Percentiles rank a stretch among this genome's conserved stretches.
Conservation (phyloP, 2,888 invertebrate genomes). For the Cosmopolites sordidus region DNA sequence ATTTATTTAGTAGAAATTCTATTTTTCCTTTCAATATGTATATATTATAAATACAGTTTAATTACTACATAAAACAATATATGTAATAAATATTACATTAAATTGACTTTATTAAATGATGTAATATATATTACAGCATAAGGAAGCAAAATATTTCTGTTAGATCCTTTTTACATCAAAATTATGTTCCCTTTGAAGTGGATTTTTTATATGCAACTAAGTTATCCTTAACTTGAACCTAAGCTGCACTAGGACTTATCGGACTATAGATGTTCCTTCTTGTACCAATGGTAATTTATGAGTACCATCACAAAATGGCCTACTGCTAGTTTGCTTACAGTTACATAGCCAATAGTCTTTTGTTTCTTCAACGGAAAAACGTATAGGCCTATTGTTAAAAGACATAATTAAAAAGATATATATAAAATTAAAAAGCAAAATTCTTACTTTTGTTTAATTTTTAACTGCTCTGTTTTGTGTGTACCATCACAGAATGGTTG, state of each 20-base stretch:
- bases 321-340: conserved; percentile 90
- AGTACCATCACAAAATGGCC: conserved; percentile 96
- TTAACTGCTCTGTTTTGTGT: conserved; percentile 72
- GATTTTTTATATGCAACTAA: too few relatives aligned
- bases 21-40: neutral
- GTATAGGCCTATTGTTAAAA: conserved; percentile 61
- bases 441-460: conserved; percentile 64
- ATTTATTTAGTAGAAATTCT: conserved; percentile 10
- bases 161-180: too few relatives aligned
- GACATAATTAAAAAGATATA: neutral
- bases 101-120: too few relatives aligned
- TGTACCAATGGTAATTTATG: conserved; percentile 74
- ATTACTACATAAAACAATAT: too few relatives aligned
- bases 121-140: too few relatives aligned
- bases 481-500: conserved; percentile 96
- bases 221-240: too few relatives aligned
- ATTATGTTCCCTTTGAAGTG: too few relatives aligned
- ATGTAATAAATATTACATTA: too few relatives aligned
- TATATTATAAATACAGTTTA: neutral
- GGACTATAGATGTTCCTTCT: conserved; percentile 41
- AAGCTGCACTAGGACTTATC: too few relatives aligned
- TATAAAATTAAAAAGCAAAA: too few relatives aligned
- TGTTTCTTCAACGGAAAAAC: conserved; percentile 78
- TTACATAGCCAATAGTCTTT: conserved; percentile 97
- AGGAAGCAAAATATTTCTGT: too few relatives aligned